Conservation (phyloP, 2,113 vertebrate species). For the Neogobius melanostomus region DNA sequence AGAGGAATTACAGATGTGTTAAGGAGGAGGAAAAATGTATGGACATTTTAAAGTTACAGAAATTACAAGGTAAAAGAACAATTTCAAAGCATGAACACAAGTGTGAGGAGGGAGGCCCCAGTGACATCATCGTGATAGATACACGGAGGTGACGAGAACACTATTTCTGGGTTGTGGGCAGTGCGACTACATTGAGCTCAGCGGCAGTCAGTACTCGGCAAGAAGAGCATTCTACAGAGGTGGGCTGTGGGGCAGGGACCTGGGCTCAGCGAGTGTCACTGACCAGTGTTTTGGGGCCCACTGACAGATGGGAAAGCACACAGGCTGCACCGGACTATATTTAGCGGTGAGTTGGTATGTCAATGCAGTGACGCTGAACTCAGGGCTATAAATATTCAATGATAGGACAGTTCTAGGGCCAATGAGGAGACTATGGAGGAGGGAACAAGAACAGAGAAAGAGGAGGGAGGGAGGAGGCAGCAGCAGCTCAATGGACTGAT, state of each 20-base stretch:
- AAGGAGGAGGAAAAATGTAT: too few species aligned
- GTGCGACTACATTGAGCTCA: conserved; percentile 16
- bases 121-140: background rate
- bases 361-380: conserved; percentile 75
- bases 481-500: conserved; percentile 70
- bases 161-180: conserved; percentile 10
- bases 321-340: conserved; percentile 70
- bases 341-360: conserved; percentile 75
- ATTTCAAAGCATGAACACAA: background rate
- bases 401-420: conserved; percentile 71
- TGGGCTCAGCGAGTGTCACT: conserved; percentile 58
- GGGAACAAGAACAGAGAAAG: conserved; percentile 38
- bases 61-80: background rate
- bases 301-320: conserved; percentile 73
- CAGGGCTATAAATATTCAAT: conserved; percentile 77
- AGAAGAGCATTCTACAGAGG: conserved; percentile 38
- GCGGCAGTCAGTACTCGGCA: too few species aligned
- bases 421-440: conserved; percentile 46
- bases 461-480: conserved; percentile 52
- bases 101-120: background rate
- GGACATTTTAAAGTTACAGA: background rate
- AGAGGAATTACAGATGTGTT: too few species aligned
- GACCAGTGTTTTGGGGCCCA: conserved; percentile 58
- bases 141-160: background rate
- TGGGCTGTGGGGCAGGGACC: conserved; percentile 24